Base-by-base conservation (phyloP, 1,140 invertebrate genomes). In the Diachasmimorpha longicaudata region DNA sequence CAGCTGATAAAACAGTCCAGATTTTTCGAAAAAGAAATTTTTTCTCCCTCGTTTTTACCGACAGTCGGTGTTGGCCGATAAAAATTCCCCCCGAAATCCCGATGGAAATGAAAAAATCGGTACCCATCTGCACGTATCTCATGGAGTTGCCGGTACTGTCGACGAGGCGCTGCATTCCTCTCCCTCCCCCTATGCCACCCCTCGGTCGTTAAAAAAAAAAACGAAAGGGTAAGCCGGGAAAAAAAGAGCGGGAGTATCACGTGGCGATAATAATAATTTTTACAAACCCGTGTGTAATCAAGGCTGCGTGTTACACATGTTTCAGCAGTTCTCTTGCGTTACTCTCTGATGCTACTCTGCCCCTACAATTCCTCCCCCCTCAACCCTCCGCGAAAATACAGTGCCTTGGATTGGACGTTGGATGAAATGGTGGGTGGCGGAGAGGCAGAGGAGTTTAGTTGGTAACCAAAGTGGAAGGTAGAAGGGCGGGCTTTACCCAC, bases 221-320 rank as follows among this genome's bases (percentile, higher is more conserved):
- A 58, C 14, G 31, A 14, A 31, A n/a, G 36, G 4, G 8, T 25
- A 72, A 74, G 55, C n/a, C 36, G 13, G 16, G 39, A 75, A 70
- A 70, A 42, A 67, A 73, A 67, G 21, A 71, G 70, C 21, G 31
- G 37, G 16, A 48, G 70, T 46, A 72, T 46, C 74, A 75, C 77
- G 78, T 78, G 81, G 80, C 78, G 77, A 85, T 83, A 82, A 85
- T 87, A 87, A 86, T 87, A 88, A 87, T 87, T 88, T 88, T 87
- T 88, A 87, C 84, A 87, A 84, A 81, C 82, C 82, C 83, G 82
- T 84, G 85, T 82, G 85, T 85, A 85, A 87, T 87, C 85, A 87
- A 86, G 82, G 81, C 85, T 86, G 83, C 81, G 81, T 85, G 85
- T 87, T 87, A 88, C 86, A 88, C 86, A 87, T 88, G 86, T 88